phyloP scores from a whole-genome alignment of 1,140 invertebrate species.

The Drosophila pectinifera region DNA sequence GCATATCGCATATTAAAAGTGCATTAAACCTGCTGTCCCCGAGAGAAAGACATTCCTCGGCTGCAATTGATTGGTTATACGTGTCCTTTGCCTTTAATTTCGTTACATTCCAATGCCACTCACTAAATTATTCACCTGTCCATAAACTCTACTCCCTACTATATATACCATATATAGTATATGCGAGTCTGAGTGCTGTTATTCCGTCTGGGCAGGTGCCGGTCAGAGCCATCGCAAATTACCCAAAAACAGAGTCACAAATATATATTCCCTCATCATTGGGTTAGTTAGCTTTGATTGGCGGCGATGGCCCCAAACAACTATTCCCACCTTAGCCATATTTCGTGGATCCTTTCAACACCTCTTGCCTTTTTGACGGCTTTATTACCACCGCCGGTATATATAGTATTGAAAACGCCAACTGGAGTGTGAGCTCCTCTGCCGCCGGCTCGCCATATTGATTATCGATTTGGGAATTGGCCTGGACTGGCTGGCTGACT shows the following conservation, averaged over 20 bases:
- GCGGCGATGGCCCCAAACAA: conserved; percentile 22
- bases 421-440: conserved; percentile 23
- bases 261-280: conserved; percentile 54
- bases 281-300: conserved; percentile 68
- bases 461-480: conserved; percentile 84
- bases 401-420: not conserved
- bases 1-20: conserved; percentile 82
- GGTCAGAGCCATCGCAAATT: conserved; percentile 32
- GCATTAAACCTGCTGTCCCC: conserved; percentile 67
- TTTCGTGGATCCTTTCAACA: conserved; percentile 75
- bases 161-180: not conserved
- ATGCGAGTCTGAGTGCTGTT: conserved; percentile 28
- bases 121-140: conserved; percentile 72
- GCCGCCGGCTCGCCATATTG: conserved; percentile 80
- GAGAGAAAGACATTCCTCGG: conserved; percentile 35
- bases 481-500: conserved; percentile 38
- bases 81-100: conserved; percentile 53
- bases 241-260: conserved; percentile 41
- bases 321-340: conserved; percentile 45
- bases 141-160: conserved; percentile 9
- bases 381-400: conserved; percentile 59
- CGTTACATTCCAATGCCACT: conserved; percentile 50
- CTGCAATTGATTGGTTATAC: conserved; percentile 76
- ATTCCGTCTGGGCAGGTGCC: conserved; percentile 53
- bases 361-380: conserved; percentile 73